A percentile compares a stretch with the other conserved stretches of the same genome.
Evolutionary conservation across 2,888 invertebrate species (phyloP).

Genomic region (Gandaritis pyraliata): DNA sequence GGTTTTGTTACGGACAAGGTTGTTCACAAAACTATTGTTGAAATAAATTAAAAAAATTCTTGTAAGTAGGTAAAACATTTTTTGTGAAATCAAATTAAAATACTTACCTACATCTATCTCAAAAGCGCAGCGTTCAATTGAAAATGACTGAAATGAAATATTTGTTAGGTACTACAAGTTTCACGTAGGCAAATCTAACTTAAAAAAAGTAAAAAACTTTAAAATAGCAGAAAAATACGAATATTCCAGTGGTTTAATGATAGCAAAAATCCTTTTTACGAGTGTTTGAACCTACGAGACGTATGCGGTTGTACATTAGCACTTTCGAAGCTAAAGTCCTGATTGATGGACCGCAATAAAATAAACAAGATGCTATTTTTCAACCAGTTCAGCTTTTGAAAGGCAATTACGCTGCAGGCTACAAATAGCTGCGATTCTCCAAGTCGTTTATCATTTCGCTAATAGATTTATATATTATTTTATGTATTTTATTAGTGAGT

Average conservation of each 20-base stretch:
- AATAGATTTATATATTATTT: constrained; percentile 30
- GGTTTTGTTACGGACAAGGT: not conserved
- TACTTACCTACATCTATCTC: too few species aligned
- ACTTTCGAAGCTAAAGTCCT: constrained; percentile 36
- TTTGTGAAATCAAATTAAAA: too few species aligned
- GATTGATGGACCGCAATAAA: constrained; percentile 62
- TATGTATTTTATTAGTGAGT: constrained; percentile 18
- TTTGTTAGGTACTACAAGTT: too few species aligned
- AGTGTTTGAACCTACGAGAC: not conserved
- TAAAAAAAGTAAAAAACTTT: too few species aligned
- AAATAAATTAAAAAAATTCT: too few species aligned
- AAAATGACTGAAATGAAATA: too few species aligned
- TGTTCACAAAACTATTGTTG: too few species aligned
- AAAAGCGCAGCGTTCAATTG: too few species aligned
- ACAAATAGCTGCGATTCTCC: constrained; percentile 57
- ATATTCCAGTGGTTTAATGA: not conserved
- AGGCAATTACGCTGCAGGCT: constrained; percentile 55
- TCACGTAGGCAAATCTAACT: too few species aligned
- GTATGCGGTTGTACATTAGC: constrained; percentile 15
- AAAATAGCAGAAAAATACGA: too few species aligned
- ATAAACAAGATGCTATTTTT: constrained; percentile 64
- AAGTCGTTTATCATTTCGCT: constrained; percentile 47
- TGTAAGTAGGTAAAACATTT: too few species aligned
- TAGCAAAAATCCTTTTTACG: not conserved
- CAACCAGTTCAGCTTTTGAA: constrained; percentile 51